These are phyloP conservation scores for Esox masquinongy DNA, from an alignment of 2,797 vertebrate species.

Conservation along the genomic window DNA sequence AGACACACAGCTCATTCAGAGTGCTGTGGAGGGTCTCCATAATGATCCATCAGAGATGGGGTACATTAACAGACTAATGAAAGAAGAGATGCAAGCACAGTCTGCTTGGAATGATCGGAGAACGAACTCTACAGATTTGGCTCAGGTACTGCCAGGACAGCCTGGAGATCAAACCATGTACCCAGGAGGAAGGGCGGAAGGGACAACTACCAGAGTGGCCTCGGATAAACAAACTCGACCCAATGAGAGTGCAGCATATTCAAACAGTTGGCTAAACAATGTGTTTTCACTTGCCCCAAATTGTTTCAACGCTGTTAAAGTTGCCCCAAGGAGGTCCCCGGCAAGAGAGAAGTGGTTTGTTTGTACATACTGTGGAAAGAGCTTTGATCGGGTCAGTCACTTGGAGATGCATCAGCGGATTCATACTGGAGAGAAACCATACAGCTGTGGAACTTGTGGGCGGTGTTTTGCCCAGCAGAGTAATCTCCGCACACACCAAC, in stretches of 20 bases:
- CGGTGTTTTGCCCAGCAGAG: slow-evolving; percentile 79
- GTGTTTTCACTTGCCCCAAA: slow-evolving; percentile 49
- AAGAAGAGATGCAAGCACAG: slow-evolving; percentile 28
- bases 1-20: slow-evolving; percentile 67
- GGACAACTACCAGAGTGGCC: slow-evolving; percentile 39
- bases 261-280: slow-evolving; percentile 38
- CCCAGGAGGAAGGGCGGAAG: slow-evolving; percentile 41
- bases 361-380: slow-evolving; percentile 79
- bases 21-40: slow-evolving; percentile 64
- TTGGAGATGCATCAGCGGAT: slow-evolving; percentile 80
- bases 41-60: slow-evolving; percentile 43
- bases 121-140: slow-evolving; percentile 29
- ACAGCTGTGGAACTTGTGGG: slow-evolving; percentile 68
- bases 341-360: slow-evolving; percentile 77
- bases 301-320: slow-evolving; percentile 37
- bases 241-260: slow-evolving; percentile 35
- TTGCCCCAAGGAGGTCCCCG: slow-evolving; percentile 24
- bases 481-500: slow-evolving; percentile 79
- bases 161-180: slow-evolving; percentile 31
- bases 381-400: slow-evolving; percentile 79
- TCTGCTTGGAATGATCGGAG: slow-evolving; percentile 46
- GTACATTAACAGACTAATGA: slow-evolving; percentile 41
- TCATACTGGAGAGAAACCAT: slow-evolving; percentile 81
- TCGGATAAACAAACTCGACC: slow-evolving; percentile 43
- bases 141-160: slow-evolving; percentile 44